Evolutionary conservation across 1,140 invertebrate species (phyloP).

Genomic region (Lerema accius): DNA sequence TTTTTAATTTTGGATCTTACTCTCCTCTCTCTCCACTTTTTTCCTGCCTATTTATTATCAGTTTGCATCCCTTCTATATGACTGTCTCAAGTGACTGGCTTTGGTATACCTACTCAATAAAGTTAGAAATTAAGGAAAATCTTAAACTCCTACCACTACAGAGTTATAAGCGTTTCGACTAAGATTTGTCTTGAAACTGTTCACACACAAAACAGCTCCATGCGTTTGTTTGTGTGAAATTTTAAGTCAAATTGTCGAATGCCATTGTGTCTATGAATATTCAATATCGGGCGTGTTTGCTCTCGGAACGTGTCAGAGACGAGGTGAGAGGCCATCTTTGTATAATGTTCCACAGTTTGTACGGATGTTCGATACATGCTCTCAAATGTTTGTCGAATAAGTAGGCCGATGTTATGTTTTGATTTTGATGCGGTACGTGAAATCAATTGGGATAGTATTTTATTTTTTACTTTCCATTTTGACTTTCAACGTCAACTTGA

Average conservation of each 20-base stretch:
- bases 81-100: too few species aligned
- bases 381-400: constrained; percentile 20
- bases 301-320: constrained; percentile 27
- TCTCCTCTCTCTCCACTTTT: too few species aligned
- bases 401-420: constrained; percentile 15
- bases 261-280: constrained; percentile 38
- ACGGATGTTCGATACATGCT: constrained; percentile 19
- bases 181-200: not conserved
- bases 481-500: too few species aligned
- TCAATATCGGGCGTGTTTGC: constrained; percentile 30
- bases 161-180: not conserved
- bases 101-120: too few species aligned
- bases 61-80: too few species aligned
- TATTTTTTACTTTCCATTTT: too few species aligned
- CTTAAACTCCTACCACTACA: too few species aligned
- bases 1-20: too few species aligned
- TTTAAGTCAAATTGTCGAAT: constrained; percentile 40
- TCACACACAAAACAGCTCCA: constrained; percentile 8
- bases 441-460: too few species aligned
- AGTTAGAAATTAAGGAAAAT: too few species aligned
- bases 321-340: constrained; percentile 36
- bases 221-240: constrained; percentile 36
- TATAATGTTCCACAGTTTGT: constrained; percentile 14
- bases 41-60: too few species aligned
- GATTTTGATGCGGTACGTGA: not conserved